phyloP scores from a whole-genome alignment of 2,888 invertebrate species.

The Aproaerema taeniolella region DNA sequence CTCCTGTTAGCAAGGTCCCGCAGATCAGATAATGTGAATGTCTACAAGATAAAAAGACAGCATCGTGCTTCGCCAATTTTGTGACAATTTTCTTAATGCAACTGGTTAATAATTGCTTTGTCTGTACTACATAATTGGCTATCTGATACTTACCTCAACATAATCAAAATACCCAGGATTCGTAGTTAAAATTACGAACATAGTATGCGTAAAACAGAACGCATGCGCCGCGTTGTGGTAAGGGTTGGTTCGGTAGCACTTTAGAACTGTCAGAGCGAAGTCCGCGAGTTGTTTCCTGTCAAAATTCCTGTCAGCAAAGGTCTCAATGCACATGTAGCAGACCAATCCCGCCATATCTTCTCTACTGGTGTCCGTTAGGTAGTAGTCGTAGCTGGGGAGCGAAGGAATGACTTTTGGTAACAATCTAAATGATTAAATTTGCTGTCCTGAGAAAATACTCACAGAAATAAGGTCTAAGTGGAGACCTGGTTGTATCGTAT shows the following conservation, averaged over 20 bases:
- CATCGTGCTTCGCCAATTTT: too few species aligned
- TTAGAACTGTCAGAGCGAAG: slow-evolving; percentile 67
- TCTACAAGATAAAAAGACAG: too few species aligned
- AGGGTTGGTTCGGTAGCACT: slow-evolving; percentile 70
- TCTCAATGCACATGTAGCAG: slow-evolving; percentile 70
- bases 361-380: slow-evolving; percentile 65
- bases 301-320: slow-evolving; percentile 57
- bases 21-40: too few species aligned
- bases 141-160: slow-evolving; percentile 52
- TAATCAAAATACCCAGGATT: slow-evolving; percentile 65
- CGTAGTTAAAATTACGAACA: slow-evolving; percentile 72
- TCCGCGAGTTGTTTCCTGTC: slow-evolving; percentile 50
- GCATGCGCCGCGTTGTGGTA: slow-evolving; percentile 82
- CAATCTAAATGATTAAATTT: too few species aligned
- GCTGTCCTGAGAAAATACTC: too few species aligned
- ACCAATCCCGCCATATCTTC: slow-evolving; percentile 72
- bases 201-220: slow-evolving; percentile 79
- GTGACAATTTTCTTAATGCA: too few species aligned
- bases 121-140: too few species aligned
- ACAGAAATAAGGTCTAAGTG: too few species aligned
- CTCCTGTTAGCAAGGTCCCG: too few species aligned
- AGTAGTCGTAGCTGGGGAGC: slow-evolving; percentile 70
- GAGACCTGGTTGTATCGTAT: too few species aligned
- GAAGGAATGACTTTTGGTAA: too few species aligned
- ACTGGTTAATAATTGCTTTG: too few species aligned